Conservation (phyloP, 2,797 vertebrate species). For the Coregonus sp. region DNA sequence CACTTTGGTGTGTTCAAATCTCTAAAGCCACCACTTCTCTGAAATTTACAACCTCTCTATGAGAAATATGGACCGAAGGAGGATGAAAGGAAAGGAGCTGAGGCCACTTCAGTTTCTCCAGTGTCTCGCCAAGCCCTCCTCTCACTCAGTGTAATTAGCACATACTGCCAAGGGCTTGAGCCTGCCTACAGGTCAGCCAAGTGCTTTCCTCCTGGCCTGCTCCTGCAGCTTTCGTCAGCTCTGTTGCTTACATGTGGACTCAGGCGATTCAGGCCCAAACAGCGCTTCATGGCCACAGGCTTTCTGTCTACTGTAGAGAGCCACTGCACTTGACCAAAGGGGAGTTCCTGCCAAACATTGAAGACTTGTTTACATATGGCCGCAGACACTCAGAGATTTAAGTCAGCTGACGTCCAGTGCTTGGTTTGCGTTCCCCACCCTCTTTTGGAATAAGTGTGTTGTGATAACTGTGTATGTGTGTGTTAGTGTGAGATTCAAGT, state of each 20-base stretch:
- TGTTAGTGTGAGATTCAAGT: background rate
- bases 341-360: background rate
- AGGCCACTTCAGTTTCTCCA: constrained; percentile 19
- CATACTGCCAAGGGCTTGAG: constrained; percentile 41
- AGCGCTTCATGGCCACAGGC: background rate
- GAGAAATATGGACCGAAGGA: background rate
- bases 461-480: background rate
- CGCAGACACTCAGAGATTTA: background rate
- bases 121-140: constrained; percentile 46
- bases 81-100: background rate
- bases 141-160: constrained; percentile 52
- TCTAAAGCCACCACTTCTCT: background rate
- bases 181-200: constrained; percentile 43
- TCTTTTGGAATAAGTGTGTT: background rate
- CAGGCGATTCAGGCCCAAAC: background rate
- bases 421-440: background rate
- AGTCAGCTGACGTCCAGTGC: background rate
- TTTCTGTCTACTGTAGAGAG: background rate
- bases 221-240: constrained; percentile 8
- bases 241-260: background rate
- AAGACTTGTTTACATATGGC: background rate
- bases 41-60: background rate
- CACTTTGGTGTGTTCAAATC: background rate
- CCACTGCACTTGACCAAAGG: background rate
- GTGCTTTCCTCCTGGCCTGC: constrained; percentile 41